Percentiles rank a stretch among this genome's conserved stretches.
Conservation (phyloP, 1,140 invertebrate species). For the Chelonus insularis region DNA sequence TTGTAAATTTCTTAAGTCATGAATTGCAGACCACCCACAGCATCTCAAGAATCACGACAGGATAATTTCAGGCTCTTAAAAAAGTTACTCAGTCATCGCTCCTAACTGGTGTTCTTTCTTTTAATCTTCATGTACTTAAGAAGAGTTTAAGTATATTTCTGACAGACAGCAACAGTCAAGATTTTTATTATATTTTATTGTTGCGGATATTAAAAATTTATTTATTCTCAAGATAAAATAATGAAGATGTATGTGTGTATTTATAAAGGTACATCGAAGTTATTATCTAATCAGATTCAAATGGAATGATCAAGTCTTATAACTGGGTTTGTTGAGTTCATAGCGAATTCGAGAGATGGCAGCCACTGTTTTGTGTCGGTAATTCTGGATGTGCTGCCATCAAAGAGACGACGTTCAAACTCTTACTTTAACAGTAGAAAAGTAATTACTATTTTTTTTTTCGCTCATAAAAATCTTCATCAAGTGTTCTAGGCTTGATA, state of each 20-base stretch:
- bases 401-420: conserved; percentile 38
- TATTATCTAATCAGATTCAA: too few species aligned
- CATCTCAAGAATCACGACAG: conserved; percentile 47
- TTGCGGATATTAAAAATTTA: conserved; percentile 21
- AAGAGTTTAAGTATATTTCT: conserved; percentile 43
- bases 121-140: conserved; percentile 48
- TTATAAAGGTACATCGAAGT: too few species aligned
- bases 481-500: too few species aligned
- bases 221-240: too few species aligned
- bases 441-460: conserved; percentile 21
- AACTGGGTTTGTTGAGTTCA: conserved; percentile 26
- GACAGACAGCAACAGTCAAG: conserved; percentile 38
- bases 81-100: conserved; percentile 58
- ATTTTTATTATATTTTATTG: conserved; percentile 32
- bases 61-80: conserved; percentile 56
- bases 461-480: too few species aligned
- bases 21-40: conserved; percentile 49
- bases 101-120: conserved; percentile 60
- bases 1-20: background rate
- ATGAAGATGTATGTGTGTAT: too few species aligned
- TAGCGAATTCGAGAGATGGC: conserved; percentile 44
- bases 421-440: conserved; percentile 41
- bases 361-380: conserved; percentile 46
- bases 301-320: background rate
- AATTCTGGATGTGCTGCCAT: conserved; percentile 53